Evolutionary conservation across 2,888 invertebrate genomes (phyloP), one percentile per base, ranked within the genome.

Genomic region (Spisula subtruncata): DNA sequence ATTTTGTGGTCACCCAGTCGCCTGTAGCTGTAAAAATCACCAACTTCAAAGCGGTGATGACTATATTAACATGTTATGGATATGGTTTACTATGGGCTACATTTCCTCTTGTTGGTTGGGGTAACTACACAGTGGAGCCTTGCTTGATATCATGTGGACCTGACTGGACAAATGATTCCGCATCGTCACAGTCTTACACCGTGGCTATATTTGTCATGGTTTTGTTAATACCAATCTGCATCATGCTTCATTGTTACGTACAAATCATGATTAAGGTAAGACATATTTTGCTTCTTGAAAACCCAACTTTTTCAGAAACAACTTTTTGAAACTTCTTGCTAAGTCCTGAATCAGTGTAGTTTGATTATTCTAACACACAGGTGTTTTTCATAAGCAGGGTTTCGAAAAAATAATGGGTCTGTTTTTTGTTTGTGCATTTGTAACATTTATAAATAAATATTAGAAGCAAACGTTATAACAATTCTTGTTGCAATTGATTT

Each of bases 221-320:
- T 5, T 25, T 94, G n/a, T 32, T 93, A 16, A 16, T 95, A n/a
- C 95, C 95, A 0, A 66, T 94, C 0, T 88, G 54, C 16, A 83
- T 93, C 18, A 94, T 94, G 86, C 41, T 87, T 12, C 91, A 92
- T 56, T 93, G 94, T 20, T 94, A 94, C 88, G 85, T 88, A 84
- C 87, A 90, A 66, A 91, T 94, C 10, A 81, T 92, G 71, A 90
- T 91, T 71, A 94, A 93, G 91, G 93, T 94, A 84, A 89, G 93
- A 83, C 16, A 16, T n/a, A n/a, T n/a, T n/a, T n/a, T n/a, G n/a
- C n/a, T n/a, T n/a, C n/a, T n/a, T n/a, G n/a, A n/a, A n/a, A n/a
- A n/a, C n/a, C n/a, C n/a, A n/a, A n/a, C n/a, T n/a, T n/a, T n/a
- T n/a, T n/a, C n/a, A n/a, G n/a, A n/a, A n/a, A n/a, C n/a, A n/a